Evolutionary conservation across 2,113 vertebrate species (phyloP), one percentile per base, ranked within the genome.

Genomic region (Indri indri): DNA sequence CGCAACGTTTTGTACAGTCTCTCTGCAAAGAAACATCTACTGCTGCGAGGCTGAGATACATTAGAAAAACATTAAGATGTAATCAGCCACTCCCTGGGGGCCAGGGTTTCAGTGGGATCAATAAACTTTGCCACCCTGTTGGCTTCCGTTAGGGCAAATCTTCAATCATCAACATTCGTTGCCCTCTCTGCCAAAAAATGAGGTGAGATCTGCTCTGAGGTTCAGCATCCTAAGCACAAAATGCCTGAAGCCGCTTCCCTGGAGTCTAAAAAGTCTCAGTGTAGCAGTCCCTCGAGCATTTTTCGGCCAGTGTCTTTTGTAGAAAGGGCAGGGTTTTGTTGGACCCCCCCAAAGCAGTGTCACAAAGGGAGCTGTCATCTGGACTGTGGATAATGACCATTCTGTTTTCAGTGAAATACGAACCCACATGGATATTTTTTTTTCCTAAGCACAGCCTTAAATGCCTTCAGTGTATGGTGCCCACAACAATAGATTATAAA

Each of bases 41-140:
- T 23, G 54, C 57, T 76, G 74, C 0, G 13, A 80, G 23, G 68
- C 88, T 34, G 93, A 74, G 37, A 82, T n/a, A 52, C 93, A 93
- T 93, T 90, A 96, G 94, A 88, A 98, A 96, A 96, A 89, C 96
- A 96, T 94, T 88, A 94, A 97, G 90, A 87, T 94, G 94, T 93
- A 94, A 96, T 96, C 92, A 94, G 94, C 74, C 57, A 18, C 42
- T 93, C 97, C 85, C 96, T 73, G 73, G 74, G 63, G 91, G 18
- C 77, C 2, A 3, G 77, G 83, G 83, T 86, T 96, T 93, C 65
- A 12, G 63, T 14, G 91, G 82, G 65, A 97, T 97, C 95, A n/a
- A 71, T 97, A 96, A 83, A 83, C 93, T 92, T 91, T 79, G 93
- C 92, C 94, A 96, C 94, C 74, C 93, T 84, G 54, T 93, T 91